Percentiles rank a stretch among this genome's conserved stretches.
Evolutionary conservation across 2,113 vertebrate genomes (phyloP).

Genomic region (Rhizomys pruinosus): DNA sequence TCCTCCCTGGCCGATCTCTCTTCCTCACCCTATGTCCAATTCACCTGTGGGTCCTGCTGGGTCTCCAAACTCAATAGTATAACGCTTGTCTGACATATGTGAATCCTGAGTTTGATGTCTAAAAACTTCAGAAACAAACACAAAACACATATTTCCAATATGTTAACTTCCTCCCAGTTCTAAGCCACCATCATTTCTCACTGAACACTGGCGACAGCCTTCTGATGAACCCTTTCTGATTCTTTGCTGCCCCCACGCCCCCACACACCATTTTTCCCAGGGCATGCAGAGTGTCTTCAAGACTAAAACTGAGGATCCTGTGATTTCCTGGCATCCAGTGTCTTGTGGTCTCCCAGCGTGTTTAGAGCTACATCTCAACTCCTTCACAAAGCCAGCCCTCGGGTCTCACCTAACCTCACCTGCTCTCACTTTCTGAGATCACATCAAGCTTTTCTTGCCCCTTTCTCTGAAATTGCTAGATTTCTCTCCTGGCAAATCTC

Average conservation of each 20-base stretch:
- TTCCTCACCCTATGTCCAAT: neutral
- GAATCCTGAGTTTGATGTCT: neutral
- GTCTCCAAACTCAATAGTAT: neutral
- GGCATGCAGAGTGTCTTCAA: neutral
- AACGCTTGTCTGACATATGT: neutral
- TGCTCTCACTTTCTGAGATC: neutral
- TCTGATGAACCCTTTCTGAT: neutral
- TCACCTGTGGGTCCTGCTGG: neutral
- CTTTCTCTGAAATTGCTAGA: neutral
- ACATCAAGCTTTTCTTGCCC: neutral
- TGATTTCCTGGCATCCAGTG: neutral
- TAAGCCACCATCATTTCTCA: neutral
- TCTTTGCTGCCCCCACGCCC: too few relatives aligned
- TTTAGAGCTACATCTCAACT: neutral
- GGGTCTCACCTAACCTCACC: neutral
- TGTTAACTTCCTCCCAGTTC: neutral
- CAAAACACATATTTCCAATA: neutral
- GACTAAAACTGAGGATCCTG: neutral
- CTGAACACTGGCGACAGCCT: neutral
- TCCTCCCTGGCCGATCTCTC: neutral
- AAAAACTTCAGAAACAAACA: neutral
- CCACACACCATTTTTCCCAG: neutral
- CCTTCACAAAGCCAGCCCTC: neutral
- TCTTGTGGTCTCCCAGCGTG: neutral
- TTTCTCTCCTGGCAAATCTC: neutral